Evolutionary conservation across 1,140 invertebrate genomes (phyloP).

Genomic region (Paralvinella palmiformis): DNA sequence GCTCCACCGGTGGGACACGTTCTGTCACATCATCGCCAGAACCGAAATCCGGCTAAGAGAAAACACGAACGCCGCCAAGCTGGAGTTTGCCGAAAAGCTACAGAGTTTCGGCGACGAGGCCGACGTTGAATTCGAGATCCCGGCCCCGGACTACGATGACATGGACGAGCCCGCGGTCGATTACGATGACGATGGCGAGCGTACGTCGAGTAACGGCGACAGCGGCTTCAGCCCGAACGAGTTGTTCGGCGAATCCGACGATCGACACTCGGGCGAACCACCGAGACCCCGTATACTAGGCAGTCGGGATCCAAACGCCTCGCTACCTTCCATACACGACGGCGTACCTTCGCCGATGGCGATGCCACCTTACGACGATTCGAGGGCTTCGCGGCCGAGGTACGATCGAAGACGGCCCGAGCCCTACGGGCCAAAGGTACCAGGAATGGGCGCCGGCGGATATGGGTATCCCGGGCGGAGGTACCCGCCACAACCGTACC

Average conservation of each 20-base stretch:
- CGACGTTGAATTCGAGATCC: not conserved
- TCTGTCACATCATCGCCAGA: constrained; percentile 6
- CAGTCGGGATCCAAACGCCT: not conserved
- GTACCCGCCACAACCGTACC: not conserved
- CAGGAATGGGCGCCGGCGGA: no score
- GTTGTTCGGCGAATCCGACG: no score
- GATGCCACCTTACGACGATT: not conserved
- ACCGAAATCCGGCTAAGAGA: constrained; percentile 8
- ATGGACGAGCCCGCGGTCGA: not conserved
- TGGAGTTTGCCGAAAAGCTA: constrained; percentile 2
- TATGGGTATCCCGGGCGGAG: no score
- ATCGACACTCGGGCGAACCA: no score
- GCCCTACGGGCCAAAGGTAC: not conserved
- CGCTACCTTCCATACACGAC: no score
- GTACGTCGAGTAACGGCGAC: not conserved
- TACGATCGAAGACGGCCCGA: not conserved
- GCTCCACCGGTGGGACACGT: constrained; percentile 7
- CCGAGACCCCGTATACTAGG: no score
- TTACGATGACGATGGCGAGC: not conserved
- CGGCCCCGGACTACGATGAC: no score
- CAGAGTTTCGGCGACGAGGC: not conserved
- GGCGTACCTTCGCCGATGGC: not conserved
- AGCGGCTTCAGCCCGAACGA: not conserved
- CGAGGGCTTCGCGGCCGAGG: not conserved
- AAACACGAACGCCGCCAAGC: not conserved